Evolutionary conservation across 2,797 vertebrate species (phyloP), one percentile per base, ranked within the genome.

Genomic region (Amblyopsis hoosieri): DNA sequence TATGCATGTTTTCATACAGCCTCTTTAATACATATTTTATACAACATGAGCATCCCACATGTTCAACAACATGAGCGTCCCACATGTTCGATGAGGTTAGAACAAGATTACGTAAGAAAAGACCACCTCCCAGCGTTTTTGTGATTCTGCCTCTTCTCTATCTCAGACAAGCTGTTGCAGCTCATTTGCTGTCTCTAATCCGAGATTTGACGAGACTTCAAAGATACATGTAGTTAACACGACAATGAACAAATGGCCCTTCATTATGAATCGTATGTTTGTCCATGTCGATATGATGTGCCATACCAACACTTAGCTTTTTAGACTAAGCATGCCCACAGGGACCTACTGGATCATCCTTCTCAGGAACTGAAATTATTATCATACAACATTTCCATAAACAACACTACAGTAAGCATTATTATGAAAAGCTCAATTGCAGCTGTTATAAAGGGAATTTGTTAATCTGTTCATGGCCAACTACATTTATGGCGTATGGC

Each of bases 131-230:
- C 50, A 58, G 12, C 17, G 12, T 13, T 42, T 15, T 17, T 45
- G 37, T 42, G 37, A 13, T 60, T 58, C 49, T 31, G 37, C 42
- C 19, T 45, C 64, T 57, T 15, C 5, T 54, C 29, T 19, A 52
- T 58, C 62, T 71, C 59, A 51, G 53, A 66, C 63, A 53, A 13
- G 58, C 60, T 54, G 65, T 54, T 23, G 2, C 14, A 0, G 45
- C 50, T 31, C 59, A 46, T 33, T 62, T 46, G 23, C 46, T 45
- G 13, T 58, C 68, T 64, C 63, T 76, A 79, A 85, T 76, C 65
- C 77, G 29, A 19, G 31, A 1, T 71, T 64, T 45, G 69, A 79
- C 76, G 68, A 75, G 57, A 57, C 84, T 66, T 85, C 75, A 85
- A 75, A 82, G 75, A 51, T 61, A 50, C 74, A 42, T 6, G 53